Base-by-base conservation (phyloP, 2,888 invertebrate genomes). In the Diarsia mendica region DNA sequence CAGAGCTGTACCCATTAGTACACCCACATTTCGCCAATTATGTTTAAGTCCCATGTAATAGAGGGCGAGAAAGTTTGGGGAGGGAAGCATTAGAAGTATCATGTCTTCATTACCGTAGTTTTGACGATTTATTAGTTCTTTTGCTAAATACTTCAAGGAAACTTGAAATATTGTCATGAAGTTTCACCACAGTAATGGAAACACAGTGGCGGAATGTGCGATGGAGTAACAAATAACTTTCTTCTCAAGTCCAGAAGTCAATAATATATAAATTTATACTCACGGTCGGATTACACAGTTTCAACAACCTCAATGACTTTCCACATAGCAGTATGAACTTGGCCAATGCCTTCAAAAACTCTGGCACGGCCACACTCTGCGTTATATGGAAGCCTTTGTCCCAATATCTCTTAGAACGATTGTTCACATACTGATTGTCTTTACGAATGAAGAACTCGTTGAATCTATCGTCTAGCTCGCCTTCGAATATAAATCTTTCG, bases 401-500 rank as follows among this genome's bases (percentile, higher is more conserved):
- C 98, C 98, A 98, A 89, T 97, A 98, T 6, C 97, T 96, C 79
- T 97, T 97, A 0, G 97, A 97, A 39, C 97, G 95, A 49, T 97
- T 97, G 80, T 97, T 97, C 28, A 97, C 95, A 87, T 98, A 97
- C 78, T 97, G 97, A 0, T 96, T 95, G 89, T 97, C 97, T 28
- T 97, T 97, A 67, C 97, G 97, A 71, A 99, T 98, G 94, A 99
- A 99, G 88, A 99, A 98, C 94, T 99, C 99, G 85, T 98, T 97
- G 89, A 97, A 98, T 20, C 97, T 97, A 92, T 99, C 99, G 80
- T 98, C 98, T 23, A 99, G 95, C 70, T 97, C 97, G 0, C 99
- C 99, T 91, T 98, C 98, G 89, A 98, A 98, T 79, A 99, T 97
- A 98, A 99, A 99, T 77, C 97, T 97, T 89, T 98, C 97, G 53